Base-by-base conservation (phyloP, 1,140 invertebrate genomes). In the Adelges cooleyi region DNA sequence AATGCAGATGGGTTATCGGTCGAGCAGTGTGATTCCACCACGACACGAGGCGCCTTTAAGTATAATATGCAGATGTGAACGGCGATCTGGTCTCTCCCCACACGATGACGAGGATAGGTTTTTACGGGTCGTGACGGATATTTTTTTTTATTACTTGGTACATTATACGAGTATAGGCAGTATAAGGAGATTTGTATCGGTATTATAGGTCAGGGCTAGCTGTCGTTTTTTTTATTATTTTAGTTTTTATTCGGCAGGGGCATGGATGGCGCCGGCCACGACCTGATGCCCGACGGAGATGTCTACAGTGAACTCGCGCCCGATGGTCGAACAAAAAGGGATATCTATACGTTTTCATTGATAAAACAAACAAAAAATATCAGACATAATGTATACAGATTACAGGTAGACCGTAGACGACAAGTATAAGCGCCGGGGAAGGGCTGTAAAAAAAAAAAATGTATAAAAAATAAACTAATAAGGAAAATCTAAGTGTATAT, bases 221-320 rank as follows among this genome's bases (percentile, higher is more conserved):
- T 62, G 42, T 17, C 44, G 44, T 59, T 56, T 56, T 56, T 42
- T 42, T 17, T 44, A n/a, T 44, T 44, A 42, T 33, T 52, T 52
- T 33, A 29, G 17, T 52, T 17, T 33, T 23, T 29, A 13, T 59
- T 59, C 11, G 44, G 44, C 40, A 42, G 38, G 52, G 36, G 20
- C 8, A 40, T 42, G 17, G 15, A 23, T 62, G 56, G 56, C 56
- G 56, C 56, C 56, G 23, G 56, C 1, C 56, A 25, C 56, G n/a
- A 62, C 27, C 46, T 48, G 56, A 62, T 62, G 56, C 56, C 56
- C 42, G 56, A 29, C 56, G 23, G 5, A 62, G 56, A 62, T 62
- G 54, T 59, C 54, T 59, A 40, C 23, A n/a, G 23, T 13, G n/a
- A 38, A 44, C 15, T 42, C 3, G 9, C 22, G 42, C 29, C 11